Conservation (phyloP, 1,140 invertebrate species). For the Drosophila sulfurigaster region DNA sequence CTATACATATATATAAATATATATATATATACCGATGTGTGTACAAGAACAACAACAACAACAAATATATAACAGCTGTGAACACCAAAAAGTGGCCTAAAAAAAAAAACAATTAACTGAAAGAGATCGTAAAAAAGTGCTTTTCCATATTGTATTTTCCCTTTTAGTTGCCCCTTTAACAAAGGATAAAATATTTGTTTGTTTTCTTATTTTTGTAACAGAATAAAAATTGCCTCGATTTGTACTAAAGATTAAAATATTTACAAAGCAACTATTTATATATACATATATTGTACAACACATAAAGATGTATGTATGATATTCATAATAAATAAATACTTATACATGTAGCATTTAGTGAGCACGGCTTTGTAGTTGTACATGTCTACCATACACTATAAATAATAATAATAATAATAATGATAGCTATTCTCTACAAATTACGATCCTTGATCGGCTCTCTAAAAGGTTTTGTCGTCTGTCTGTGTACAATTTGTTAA, state of each 20-base stretch:
- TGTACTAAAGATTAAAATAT: constrained; percentile 76
- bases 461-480: constrained; percentile 31
- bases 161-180: constrained; percentile 2
- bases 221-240: constrained; percentile 67
- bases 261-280: constrained; percentile 53
- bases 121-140: constrained; percentile 41
- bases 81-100: constrained; percentile 82
- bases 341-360: constrained; percentile 43
- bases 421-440: background rate
- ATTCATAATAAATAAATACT: constrained; percentile 34
- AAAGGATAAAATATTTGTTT: background rate
- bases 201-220: constrained; percentile 22
- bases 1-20: constrained; percentile 45
- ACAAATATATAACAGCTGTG: constrained; percentile 64
- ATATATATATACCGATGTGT: constrained; percentile 50
- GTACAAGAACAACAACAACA: constrained; percentile 22
- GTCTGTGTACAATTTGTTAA: constrained; percentile 38
- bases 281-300: background rate
- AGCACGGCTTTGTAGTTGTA: constrained; percentile 53
- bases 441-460: constrained; percentile 25
- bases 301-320: constrained; percentile 12
- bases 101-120: constrained; percentile 40
- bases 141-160: constrained; percentile 41
- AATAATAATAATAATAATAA: constrained; percentile 7
- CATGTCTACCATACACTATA: constrained; percentile 39